Conservation (phyloP, 2,797 vertebrate genomes). For the Liasis olivaceus region DNA sequence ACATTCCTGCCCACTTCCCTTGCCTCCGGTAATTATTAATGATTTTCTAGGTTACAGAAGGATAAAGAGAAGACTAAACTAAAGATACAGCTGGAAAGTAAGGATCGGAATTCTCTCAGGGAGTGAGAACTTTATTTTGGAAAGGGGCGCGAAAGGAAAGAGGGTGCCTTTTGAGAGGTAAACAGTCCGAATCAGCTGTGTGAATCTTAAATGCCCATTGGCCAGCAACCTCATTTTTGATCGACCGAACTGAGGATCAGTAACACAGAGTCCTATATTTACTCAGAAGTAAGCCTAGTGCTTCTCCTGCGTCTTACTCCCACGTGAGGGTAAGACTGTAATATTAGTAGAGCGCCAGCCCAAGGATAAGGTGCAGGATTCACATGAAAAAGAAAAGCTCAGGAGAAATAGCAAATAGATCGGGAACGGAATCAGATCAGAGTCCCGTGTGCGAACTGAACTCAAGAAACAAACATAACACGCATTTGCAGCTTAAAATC, state of each 20-base stretch:
- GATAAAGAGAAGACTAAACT: not conserved
- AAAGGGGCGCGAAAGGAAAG: accelerated
- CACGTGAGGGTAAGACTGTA: not conserved
- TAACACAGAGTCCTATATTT: not conserved
- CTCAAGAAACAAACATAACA: not conserved
- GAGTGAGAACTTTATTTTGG: not conserved
- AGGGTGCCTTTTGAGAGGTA: not conserved
- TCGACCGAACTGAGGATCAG: not conserved
- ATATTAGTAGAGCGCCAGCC: not conserved
- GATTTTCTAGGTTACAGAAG: not conserved
- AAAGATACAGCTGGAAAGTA: not conserved
- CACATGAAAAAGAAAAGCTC: not conserved
- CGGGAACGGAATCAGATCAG: not conserved
- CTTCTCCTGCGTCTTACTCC: not conserved
- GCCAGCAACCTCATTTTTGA: not conserved
- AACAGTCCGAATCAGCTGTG: not conserved
- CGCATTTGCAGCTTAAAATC: not conserved
- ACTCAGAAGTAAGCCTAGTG: not conserved
- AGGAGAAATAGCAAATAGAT: not conserved
- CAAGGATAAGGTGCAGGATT: not conserved
- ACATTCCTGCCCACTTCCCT: not conserved
- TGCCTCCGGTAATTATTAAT: not conserved
- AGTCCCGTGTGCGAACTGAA: not conserved
- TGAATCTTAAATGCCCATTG: not conserved
- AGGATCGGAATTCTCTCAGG: not conserved